phyloP scores from a whole-genome alignment of 2,113 vertebrate genomes.

The Toxotes chatareus region DNA sequence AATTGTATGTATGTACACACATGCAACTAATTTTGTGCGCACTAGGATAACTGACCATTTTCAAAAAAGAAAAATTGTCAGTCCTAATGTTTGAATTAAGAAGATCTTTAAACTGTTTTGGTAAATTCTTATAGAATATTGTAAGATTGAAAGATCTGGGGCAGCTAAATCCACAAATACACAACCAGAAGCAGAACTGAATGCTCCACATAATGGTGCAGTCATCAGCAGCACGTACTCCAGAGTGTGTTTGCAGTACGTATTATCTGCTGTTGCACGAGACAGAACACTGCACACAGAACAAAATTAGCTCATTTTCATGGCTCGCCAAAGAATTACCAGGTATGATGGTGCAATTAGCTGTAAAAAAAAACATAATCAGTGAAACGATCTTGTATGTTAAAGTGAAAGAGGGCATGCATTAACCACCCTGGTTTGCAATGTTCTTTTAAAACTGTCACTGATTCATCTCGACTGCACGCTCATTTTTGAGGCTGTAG shows the following conservation, averaged over 20 bases:
- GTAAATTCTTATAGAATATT: neutral
- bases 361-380: neutral
- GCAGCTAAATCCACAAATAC: conserved; percentile 7
- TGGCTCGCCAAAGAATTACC: neutral
- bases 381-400: neutral
- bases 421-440: neutral
- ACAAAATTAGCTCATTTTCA: neutral
- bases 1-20: neutral
- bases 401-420: neutral
- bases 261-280: neutral
- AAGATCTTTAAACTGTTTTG: neutral
- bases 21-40: neutral
- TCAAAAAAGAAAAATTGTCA: neutral
- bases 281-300: neutral
- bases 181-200: conserved; percentile 9
- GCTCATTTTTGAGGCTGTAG: no score
- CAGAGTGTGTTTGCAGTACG: neutral
- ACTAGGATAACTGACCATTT: neutral
- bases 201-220: neutral
- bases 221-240: neutral
- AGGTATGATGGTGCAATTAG: neutral
- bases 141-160: neutral
- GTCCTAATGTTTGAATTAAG: neutral
- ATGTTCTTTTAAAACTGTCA: neutral
- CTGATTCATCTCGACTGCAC: neutral